Base-by-base conservation (phyloP, 1,140 invertebrate genomes). In the Lepidurus couesii region DNA sequence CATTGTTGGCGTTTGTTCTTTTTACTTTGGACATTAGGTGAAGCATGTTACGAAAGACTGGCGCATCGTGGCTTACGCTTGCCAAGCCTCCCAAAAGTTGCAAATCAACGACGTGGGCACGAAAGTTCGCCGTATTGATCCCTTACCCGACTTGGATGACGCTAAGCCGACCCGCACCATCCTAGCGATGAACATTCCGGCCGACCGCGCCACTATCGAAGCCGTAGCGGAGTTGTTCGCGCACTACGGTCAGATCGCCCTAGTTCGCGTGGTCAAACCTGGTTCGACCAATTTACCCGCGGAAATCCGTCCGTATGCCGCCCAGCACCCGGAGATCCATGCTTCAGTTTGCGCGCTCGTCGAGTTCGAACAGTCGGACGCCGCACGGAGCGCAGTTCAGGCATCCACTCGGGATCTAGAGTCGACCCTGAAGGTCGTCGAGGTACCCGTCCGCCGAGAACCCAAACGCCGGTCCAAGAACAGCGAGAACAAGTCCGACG, bases 41-140 rank as follows among this genome's bases (percentile, higher is more conserved):
- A 95, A 95, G 82, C 93, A 95, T 82, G 85, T 98, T 44, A 95
- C 94, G 7, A 93, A 95, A 83, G 95, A 98, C 83, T 98, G 95
- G 93, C 89, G 94, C 77, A 92, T 94, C 42, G 95, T 97, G 6
- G 94, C 95, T 3, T 90, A 91, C 81, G 92, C 94, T 73, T 86
- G 97, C 79, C 88, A 89, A 79, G 87, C 89, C 9, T 97, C 95
- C 0, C 90, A 88, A 10, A 93, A 93, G 80, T 88, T 98, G 44
- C 91, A 97, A 86, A 91, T 98, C 16, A 98, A 98, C 84, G 91
- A 95, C 75, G 88, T 91, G 74, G 94, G 94, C 34, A 97, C 95
- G 0, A 98, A 98, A 84, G 88, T 98, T n/a, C 86, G 95, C 11
- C 89, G 96, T 74, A 86, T 92, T 16, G 92, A 95, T 44, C 91